These are phyloP conservation scores for Elachura formosa DNA, from an alignment of 2,113 vertebrate genomes.

Conservation along the genomic window DNA sequence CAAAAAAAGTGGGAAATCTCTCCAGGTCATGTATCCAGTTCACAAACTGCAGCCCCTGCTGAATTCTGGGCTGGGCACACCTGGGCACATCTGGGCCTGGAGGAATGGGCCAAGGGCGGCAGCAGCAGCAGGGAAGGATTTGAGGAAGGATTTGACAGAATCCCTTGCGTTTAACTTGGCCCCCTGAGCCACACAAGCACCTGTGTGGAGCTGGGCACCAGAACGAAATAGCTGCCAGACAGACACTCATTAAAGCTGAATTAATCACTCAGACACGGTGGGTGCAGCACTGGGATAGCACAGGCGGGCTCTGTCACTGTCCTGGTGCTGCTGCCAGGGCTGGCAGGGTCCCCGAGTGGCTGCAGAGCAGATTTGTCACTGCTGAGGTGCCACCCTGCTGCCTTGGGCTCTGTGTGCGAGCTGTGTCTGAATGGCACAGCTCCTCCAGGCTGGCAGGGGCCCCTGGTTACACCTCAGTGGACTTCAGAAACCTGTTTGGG, in stretches of 20 bases:
- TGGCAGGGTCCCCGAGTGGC: background rate
- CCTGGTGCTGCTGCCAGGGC: accelerated
- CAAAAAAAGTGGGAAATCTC: background rate
- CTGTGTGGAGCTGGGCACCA: background rate
- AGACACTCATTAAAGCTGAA: background rate
- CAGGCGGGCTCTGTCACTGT: background rate
- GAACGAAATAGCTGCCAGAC: background rate
- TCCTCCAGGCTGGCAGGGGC: background rate
- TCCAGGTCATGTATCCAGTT: background rate
- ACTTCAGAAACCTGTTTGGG: background rate
- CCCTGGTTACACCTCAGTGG: background rate
- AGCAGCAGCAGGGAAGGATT: background rate
- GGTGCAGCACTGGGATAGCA: background rate
- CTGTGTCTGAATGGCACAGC: background rate
- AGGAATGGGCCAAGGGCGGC: background rate
- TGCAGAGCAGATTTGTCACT: background rate
- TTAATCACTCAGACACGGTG: background rate
- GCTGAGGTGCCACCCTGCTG: background rate
- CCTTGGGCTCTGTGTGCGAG: background rate
- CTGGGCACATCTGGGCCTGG: background rate
- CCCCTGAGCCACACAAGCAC: background rate
- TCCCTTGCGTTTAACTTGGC: background rate
- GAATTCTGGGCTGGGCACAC: background rate
- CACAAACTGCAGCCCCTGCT: background rate
- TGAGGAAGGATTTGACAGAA: background rate